phyloP scores from a whole-genome alignment of 2,797 vertebrate species.

The Brotula barbata region DNA sequence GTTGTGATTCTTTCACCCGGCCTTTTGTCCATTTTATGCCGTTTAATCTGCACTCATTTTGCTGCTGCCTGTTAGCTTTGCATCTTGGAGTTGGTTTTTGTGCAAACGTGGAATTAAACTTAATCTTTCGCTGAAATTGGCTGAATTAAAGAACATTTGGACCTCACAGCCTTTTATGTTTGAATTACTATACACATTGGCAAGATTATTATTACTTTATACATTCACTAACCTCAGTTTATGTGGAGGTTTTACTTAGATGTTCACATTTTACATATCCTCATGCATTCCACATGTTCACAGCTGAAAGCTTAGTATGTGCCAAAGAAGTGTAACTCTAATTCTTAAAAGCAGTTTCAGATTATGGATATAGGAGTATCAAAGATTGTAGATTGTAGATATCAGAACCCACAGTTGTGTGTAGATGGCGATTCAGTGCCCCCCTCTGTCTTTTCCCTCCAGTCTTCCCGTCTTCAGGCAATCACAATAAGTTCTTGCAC shows the following conservation, averaged over 20 bases:
- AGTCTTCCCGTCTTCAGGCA: conserved; percentile 44
- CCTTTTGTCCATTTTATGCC: conserved; percentile 18
- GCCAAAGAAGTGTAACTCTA: no score
- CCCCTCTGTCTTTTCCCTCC: conserved; percentile 49
- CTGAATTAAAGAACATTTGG: conserved; percentile 5
- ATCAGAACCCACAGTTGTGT: conserved; percentile 20
- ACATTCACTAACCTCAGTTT: no score
- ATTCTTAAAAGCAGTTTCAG: neutral
- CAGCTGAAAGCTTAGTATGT: no score
- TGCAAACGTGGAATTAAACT: conserved; percentile 11
- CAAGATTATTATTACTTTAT: no score
- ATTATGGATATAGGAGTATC: neutral
- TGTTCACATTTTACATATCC: no score
- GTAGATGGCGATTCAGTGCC: conserved; percentile 39
- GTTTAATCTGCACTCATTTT: conserved; percentile 32
- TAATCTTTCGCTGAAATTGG: neutral
- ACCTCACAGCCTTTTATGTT: no score
- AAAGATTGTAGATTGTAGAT: conserved; percentile 3
- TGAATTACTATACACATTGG: no score
- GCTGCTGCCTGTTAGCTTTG: conserved; percentile 30
- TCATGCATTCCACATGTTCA: no score
- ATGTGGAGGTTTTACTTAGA: no score
- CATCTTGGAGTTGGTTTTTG: conserved; percentile 15
- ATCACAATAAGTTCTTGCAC: conserved; percentile 46
- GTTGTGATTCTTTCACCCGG: conserved; percentile 4